These are phyloP conservation scores for Clarias platycephalus DNA, from an alignment of 2,797 vertebrate species.

Conservation along the genomic window DNA sequence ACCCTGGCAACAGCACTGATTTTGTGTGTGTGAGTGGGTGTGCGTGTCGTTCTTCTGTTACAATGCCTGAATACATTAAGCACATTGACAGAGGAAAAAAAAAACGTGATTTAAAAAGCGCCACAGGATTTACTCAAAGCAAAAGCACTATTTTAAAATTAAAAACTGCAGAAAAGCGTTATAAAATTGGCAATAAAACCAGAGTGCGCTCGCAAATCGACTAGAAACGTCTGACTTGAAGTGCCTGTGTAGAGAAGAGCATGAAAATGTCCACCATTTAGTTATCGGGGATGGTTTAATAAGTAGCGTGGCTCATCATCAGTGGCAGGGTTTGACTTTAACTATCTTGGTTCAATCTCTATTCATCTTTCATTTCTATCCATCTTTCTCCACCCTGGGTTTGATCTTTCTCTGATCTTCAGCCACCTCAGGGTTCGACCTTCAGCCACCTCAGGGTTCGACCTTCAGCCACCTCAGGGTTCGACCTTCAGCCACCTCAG, in stretches of 20 bases:
- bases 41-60: neutral
- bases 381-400: no score
- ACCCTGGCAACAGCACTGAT: conserved; percentile 29
- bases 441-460: no score
- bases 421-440: no score
- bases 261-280: neutral
- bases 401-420: no score
- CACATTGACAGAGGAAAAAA: conserved; percentile 11
- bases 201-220: no score
- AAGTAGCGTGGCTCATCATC: neutral
- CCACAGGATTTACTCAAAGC: neutral
- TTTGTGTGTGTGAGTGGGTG: neutral
- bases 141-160: neutral
- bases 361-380: no score
- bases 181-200: neutral
- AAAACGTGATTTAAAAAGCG: neutral
- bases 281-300: neutral
- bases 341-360: no score
- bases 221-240: neutral
- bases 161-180: neutral
- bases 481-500: no score
- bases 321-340: no score
- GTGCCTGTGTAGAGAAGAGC: neutral
- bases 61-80: conserved; percentile 26
- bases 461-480: no score